Base-by-base conservation (phyloP, 2,797 vertebrate genomes). In the Lophotriccus pileatus region DNA sequence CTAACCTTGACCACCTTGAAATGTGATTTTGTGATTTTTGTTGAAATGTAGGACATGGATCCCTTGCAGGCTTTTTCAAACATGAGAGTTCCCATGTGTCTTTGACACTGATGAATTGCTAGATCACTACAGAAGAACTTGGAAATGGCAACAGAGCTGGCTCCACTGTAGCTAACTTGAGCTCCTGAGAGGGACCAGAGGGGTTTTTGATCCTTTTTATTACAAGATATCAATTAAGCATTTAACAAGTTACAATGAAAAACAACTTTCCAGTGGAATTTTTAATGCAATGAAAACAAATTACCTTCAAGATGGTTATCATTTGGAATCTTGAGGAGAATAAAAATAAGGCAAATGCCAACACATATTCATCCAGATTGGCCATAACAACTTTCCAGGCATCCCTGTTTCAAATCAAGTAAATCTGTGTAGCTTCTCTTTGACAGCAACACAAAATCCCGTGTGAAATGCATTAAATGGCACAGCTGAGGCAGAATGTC, bases 351-450 rank as follows among this genome's bases (percentile, higher is more conserved):
- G 43, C 46, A 78, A 95, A 94, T 11, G 44, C 86, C 90, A 96
- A 93, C 66, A 77, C 55, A 21, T 84, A 85, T 90, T 94, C 92
- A 75, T 95, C 74, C 82, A 92, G 87, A 94, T 78, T 77, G 60
- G 74, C 82, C 67, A 63, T 69, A 94, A 66, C 6, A 32, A 86
- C 82, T 89, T 90, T 84, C 84, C 70, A 95, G 81, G 78, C 93
- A 92, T 88, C 88, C 89, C 94, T 96, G 89, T 93, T 97, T 97
- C 95, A 92, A 97, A 97, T 95, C 91, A 96, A 95, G 80, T 82
- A 82, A 94, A 89, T 95, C 80, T 92, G 77, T 84, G 68, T 23
- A 12, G 60, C 77, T 96, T 81, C 89, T 92, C 85, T 96, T 84
- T 90, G 91, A 96, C 68, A 94, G 69, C 59, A 90, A 74, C 72